These are phyloP conservation scores for Dynastes maya DNA, from an alignment of 2,888 invertebrate genomes.

Conservation along the genomic window DNA sequence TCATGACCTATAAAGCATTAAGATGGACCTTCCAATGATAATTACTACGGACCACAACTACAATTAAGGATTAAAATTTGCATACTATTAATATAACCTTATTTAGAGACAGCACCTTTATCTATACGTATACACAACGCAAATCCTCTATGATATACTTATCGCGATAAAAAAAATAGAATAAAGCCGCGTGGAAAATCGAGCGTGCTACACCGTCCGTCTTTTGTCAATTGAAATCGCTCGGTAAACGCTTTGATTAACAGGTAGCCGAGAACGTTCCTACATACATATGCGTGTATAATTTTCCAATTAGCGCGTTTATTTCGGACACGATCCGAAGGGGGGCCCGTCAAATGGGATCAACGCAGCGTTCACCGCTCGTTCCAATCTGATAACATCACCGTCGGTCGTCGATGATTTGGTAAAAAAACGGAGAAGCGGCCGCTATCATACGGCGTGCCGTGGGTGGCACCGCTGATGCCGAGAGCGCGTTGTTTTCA, in stretches of 20 bases:
- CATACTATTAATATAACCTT: too few relatives aligned
- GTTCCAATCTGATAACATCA: background rate
- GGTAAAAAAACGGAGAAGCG: background rate
- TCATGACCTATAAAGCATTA: too few relatives aligned
- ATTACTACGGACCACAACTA: too few relatives aligned
- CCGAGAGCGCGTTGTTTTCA: slow-evolving; percentile 6
- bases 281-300: background rate
- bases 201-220: background rate
- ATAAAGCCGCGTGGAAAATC: slow-evolving; percentile 1
- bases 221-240: slow-evolving; percentile 2
- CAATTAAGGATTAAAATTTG: too few relatives aligned
- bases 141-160: too few relatives aligned
- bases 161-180: background rate
- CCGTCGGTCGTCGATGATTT: background rate
- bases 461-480: slow-evolving; percentile 17
- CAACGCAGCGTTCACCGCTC: background rate
- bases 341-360: slow-evolving; percentile 19
- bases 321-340: slow-evolving; percentile 5
- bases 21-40: too few relatives aligned
- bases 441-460: slow-evolving; percentile 8
- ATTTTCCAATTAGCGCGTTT: slow-evolving; percentile 30
- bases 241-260: background rate
- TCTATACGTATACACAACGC: too few relatives aligned
- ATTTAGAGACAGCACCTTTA: too few relatives aligned
- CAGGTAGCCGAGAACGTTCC: background rate